Evolutionary conservation across 1,140 invertebrate species (phyloP).

Genomic region (Marisa cornuarietis): DNA sequence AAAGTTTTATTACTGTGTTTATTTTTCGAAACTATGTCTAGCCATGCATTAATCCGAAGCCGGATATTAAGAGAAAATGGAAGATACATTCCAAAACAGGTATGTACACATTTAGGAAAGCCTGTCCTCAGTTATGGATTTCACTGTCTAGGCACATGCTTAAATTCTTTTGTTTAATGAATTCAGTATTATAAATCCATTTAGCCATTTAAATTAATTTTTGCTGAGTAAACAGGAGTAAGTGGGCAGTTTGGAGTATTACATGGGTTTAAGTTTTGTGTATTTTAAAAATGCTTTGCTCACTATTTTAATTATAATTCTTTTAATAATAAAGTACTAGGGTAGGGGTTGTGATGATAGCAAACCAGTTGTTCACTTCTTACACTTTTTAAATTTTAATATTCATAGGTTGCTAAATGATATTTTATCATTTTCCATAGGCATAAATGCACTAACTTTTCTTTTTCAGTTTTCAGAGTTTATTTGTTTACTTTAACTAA

Average conservation of each 20-base stretch:
- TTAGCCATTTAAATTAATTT: neutral
- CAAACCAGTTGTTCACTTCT: too few relatives aligned
- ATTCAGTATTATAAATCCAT: neutral
- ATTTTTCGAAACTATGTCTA: conserved; percentile 62
- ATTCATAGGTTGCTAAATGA: too few relatives aligned
- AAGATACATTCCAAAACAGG: conserved; percentile 89
- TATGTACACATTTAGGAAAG: conserved; percentile 33
- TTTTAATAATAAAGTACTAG: too few relatives aligned
- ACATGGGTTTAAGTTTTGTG: neutral
- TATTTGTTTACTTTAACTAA: neutral
- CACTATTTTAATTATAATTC: too few relatives aligned
- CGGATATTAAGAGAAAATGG: conserved; percentile 95
- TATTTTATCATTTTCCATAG: too few relatives aligned
- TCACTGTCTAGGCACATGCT: too few relatives aligned
- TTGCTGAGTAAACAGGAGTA: neutral
- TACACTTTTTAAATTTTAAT: too few relatives aligned
- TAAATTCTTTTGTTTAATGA: neutral
- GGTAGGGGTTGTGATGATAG: too few relatives aligned
- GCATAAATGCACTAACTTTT: neutral
- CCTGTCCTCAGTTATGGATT: neutral
- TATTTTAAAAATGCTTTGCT: neutral
- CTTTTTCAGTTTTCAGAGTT: neutral
- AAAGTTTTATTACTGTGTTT: too few relatives aligned
- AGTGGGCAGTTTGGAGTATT: too few relatives aligned
- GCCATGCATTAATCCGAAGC: conserved; percentile 94